Base-by-base conservation (phyloP, 2,113 vertebrate genomes). In the Cottus gobio region DNA sequence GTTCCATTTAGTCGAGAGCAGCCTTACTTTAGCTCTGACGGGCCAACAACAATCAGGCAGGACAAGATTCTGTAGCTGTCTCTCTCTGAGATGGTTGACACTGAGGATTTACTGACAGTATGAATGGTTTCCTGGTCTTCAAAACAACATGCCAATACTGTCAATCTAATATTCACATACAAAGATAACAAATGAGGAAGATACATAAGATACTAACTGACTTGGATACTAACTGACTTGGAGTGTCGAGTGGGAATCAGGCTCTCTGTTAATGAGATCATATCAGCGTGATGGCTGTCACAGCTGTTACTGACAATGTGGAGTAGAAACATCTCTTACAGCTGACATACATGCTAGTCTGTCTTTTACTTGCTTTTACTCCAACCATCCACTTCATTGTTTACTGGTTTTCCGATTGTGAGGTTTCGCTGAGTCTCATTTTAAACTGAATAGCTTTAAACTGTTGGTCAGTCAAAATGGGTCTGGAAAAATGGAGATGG, bases 1-100 rank as follows among this genome's bases (percentile, higher is more conserved):
- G 61, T 79, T 89, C 87, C 83, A 82, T 82, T 92, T 89, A 89
- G 72, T 72, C 1, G 8, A 83, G 66, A 70, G 83, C 67, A 90
- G 44, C 37, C 24, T 36, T 48, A 87, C 85, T 88, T 87, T 63
- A 78, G 77, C 79, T 75, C 80, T 20, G 54, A 79, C 80, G 82
- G 68, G 69, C 64, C 31, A 73, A 73, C 71, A 81, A 57, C 61
- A 77, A 78, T 64, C 62, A 77, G 68, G 42, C 39, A 79, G 46
- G 56, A 39, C n/a, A 62, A 74, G 73, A 82, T 86, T 39, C n/a
- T 69, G 26, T 30, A 16, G 48, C 75, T 54, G 66, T 24, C 50
- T 16, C 56, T 18, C n/a, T 62, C 26, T 34, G 30, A 74, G 62
- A 75, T 56, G 68, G 46, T 30, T 26, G 34, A 81, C 56, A 48